phyloP scores from a whole-genome alignment of 1,140 invertebrate species.

The Euura lappo region DNA sequence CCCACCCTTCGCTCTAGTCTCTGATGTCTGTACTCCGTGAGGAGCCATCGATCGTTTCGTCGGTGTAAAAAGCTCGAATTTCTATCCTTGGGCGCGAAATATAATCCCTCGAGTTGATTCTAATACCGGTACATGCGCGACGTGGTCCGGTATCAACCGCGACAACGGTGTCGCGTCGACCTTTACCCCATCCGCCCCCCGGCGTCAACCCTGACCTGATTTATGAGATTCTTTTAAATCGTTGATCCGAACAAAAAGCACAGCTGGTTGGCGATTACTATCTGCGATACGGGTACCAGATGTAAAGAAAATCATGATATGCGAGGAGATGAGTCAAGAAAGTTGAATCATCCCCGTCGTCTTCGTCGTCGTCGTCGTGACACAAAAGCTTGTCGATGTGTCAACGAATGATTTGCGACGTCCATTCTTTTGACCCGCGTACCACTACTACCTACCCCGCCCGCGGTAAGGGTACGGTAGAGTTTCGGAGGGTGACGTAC shows the following conservation, averaged over 20 bases:
- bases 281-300: no score
- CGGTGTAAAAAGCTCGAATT: neutral
- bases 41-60: neutral
- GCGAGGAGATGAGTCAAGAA: no score
- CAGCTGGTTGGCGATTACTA: no score
- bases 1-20: neutral
- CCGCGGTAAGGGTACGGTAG: neutral
- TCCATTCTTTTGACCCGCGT: conserved; percentile 49
- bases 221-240: conserved; percentile 60
- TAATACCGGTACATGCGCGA: conserved; percentile 33
- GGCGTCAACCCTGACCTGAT: conserved; percentile 62
- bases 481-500: conserved; percentile 17
- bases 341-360: no score
- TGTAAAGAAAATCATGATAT: no score
- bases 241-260: conserved; percentile 40
- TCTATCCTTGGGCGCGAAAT: neutral
- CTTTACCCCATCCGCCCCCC: conserved; percentile 50
- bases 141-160: conserved; percentile 25
- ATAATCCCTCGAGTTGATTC: neutral
- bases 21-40: neutral
- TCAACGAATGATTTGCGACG: conserved; percentile 55
- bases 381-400: no score
- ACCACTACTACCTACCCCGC: neutral
- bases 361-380: conserved; percentile 19
- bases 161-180: conserved; percentile 53